Conservation (phyloP, 2,888 invertebrate species). For the Azorinus chamasolen region DNA sequence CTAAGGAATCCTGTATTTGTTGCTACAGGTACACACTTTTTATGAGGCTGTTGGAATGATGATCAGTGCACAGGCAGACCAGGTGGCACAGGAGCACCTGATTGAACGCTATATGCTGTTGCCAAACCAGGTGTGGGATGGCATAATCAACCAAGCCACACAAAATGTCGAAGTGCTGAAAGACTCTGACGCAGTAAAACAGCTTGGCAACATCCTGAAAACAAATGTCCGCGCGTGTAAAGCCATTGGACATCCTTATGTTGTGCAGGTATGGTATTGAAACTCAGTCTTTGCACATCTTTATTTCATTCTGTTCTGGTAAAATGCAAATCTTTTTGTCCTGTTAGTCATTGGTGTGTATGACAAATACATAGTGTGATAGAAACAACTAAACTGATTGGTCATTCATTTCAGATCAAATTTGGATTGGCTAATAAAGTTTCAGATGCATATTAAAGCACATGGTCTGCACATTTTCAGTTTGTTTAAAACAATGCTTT, state of each 20-base stretch:
- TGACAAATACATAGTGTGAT: no score
- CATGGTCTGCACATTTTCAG: no score
- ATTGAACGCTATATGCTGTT: conserved; percentile 99
- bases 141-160: conserved; percentile 98
- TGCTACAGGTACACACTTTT: conserved; percentile 93
- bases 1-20: no score
- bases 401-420: no score
- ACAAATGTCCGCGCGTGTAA: conserved; percentile 99
- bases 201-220: conserved; percentile 98
- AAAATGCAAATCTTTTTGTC: no score
- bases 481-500: no score
- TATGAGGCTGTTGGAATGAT: conserved; percentile 99
- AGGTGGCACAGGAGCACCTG: conserved; percentile 95
- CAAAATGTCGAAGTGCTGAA: conserved; percentile 98
- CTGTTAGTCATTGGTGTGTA: no score
- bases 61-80: conserved; percentile 98
- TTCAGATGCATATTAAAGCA: no score
- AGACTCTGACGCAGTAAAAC: conserved; percentile 98
- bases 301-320: no score
- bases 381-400: no score
- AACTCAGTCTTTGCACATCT: neutral
- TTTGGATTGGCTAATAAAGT: no score
- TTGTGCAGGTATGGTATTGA: conserved; percentile 90
- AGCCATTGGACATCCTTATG: conserved; percentile 98
- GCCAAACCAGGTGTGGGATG: conserved; percentile 99